phyloP scores from a whole-genome alignment of 2,113 vertebrate species.

The Saimiri boliviensis region DNA sequence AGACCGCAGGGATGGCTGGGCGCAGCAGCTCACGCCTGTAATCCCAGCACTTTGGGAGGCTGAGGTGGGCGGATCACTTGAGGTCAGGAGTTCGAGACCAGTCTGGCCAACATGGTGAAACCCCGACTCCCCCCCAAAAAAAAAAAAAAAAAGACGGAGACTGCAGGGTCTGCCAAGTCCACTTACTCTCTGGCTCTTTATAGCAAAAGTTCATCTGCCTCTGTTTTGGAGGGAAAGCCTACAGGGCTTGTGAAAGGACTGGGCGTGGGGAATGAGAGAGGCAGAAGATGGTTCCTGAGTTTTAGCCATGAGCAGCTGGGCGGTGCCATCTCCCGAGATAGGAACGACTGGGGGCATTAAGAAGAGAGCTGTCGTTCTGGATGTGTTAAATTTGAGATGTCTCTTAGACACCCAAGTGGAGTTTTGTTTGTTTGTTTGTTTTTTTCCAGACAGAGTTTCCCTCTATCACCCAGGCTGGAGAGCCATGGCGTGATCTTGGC shows the following conservation, averaged over 20 bases:
- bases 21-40: no score
- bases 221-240: background rate
- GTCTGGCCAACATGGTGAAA: no score
- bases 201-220: background rate
- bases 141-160: no score
- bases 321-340: background rate
- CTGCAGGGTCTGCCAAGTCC: background rate
- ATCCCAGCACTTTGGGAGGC: no score
- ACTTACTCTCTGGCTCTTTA: background rate
- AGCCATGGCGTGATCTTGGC: no score
- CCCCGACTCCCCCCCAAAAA: no score
- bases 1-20: fast-evolving
- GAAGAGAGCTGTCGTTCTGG: background rate
- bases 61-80: no score
- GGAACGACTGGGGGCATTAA: background rate
- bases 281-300: background rate
- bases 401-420: background rate
- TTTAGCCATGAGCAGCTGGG: background rate
- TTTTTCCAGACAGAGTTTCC: no score
- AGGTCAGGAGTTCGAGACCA: no score
- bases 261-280: background rate
- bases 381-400: fast-evolving
- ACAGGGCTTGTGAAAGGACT: background rate
- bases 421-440: background rate
- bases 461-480: no score